Evolutionary conservation across 2,888 invertebrate species (phyloP), one percentile per base, ranked within the genome.

Genomic region (Drosophila parthenogenetica): DNA sequence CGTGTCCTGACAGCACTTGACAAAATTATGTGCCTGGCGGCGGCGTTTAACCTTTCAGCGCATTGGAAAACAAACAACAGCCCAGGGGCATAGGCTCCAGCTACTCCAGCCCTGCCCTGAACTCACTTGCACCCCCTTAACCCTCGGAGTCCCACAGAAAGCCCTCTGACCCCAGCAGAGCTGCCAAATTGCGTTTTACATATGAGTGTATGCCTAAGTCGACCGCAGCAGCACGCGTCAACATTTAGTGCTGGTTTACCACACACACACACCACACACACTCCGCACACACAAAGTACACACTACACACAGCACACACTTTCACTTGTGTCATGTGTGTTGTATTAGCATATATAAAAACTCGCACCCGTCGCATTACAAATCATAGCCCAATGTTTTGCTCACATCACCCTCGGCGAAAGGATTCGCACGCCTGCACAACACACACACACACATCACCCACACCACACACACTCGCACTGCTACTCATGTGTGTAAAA

Each of bases 391-490:
- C 51, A 35, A 13, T 42, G n/a, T 19, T 42, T 7, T 60, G 25
- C 42, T 16, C 37, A 29, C 58, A 59, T 64, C 75, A 68, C 74
- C 87, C 85, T 61, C 50, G 39, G 42, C 16, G 49, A 81, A 87
- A 81, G 82, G 89, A 89, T 81, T 87, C 79, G 86, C 89, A 89
- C 83, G 88, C 79, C 73, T 86, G 76, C 89, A 71, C 77, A 57
- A 50, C 29, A 16, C 58, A 19, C 64, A 72, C 54, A 58, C 22
- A 2, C 22, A 22, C 22, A 22, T n/a, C 14, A n/a, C 43, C 58
- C 59, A 37, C 19, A 10, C 32, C 49, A 49, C 17, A 13, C 58
- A 42, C 60, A 51, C 55, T 45, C 43, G 32, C 17, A 43, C 42
- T 55, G 72, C 46, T 11, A 63, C 43, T 63, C 59, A 69, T 73